A percentile compares a stretch with the other conserved stretches of the same genome.
phyloP scores from a whole-genome alignment of 2,113 vertebrate genomes.

The Psammodynastes pulverulentus region DNA sequence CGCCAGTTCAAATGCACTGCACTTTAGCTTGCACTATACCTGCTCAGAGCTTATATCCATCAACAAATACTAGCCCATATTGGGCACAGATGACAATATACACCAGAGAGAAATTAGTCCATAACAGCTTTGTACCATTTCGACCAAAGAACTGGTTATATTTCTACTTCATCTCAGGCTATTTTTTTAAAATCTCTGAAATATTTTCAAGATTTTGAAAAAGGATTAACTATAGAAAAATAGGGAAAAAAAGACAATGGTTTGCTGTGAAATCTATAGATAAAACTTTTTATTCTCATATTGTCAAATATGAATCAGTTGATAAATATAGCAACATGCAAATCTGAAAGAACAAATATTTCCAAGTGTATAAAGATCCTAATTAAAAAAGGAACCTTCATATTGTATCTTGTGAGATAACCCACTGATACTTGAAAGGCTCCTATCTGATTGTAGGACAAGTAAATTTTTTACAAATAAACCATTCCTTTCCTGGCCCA shows the following conservation, averaged over 20 bases:
- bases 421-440: not conserved
- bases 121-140: not conserved
- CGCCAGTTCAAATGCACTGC: constrained; percentile 28
- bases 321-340: not conserved
- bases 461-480: not conserved
- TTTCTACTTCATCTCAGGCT: not conserved
- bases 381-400: not conserved
- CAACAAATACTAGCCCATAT: not conserved
- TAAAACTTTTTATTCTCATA: not conserved
- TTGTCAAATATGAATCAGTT: not conserved
- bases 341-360: not conserved
- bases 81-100: not conserved
- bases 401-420: no score
- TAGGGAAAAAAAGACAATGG: not conserved
- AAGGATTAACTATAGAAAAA: not conserved
- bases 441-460: not conserved
- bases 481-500: not conserved
- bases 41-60: not conserved
- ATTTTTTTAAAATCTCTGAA: not conserved
- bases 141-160: not conserved
- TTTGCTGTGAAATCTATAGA: not conserved
- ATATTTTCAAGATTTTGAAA: not conserved
- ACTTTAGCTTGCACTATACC: not conserved
- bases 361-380: not conserved
- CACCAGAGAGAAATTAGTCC: not conserved